Evolutionary conservation across 2,797 vertebrate genomes (phyloP).

Genomic region (Champsocephalus gunnari): DNA sequence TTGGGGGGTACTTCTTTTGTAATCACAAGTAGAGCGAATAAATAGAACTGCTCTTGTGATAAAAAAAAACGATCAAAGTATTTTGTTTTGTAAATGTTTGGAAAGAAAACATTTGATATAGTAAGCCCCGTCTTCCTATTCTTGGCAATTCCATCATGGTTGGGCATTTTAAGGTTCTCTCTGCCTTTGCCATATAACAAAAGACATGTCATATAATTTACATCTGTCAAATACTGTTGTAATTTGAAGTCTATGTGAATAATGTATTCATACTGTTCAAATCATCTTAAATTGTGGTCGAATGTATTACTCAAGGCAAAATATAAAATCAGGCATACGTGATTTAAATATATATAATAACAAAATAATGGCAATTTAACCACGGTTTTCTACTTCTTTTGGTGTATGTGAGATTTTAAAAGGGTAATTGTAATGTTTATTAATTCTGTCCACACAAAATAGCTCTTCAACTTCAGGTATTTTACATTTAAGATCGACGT

Average conservation of each 20-base stretch:
- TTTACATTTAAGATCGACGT: slow-evolving; percentile 21
- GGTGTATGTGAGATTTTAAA: too few species aligned
- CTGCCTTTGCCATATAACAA: slow-evolving; percentile 6
- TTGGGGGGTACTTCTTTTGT: neutral
- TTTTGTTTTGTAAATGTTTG: neutral
- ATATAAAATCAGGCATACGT: neutral
- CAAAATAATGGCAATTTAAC: slow-evolving; percentile 3
- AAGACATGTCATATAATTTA: slow-evolving; percentile 4
- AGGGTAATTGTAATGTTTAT: neutral
- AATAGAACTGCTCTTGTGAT: neutral
- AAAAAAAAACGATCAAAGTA: neutral
- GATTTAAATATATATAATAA: neutral
- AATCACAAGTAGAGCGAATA: neutral
- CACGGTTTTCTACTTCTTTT: neutral
- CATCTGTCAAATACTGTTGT: neutral
- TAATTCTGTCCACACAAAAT: neutral
- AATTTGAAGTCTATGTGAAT: neutral
- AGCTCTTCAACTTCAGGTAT: slow-evolving; percentile 8
- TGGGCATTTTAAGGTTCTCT: neutral
- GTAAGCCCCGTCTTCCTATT: neutral
- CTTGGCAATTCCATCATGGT: neutral
- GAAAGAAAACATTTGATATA: neutral
- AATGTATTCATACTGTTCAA: neutral
- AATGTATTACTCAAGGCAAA: neutral
- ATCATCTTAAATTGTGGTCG: neutral